Evolutionary conservation across 2,797 vertebrate species (phyloP), one percentile per base, ranked within the genome.

Genomic region (Melanotaenia trifasciata): DNA sequence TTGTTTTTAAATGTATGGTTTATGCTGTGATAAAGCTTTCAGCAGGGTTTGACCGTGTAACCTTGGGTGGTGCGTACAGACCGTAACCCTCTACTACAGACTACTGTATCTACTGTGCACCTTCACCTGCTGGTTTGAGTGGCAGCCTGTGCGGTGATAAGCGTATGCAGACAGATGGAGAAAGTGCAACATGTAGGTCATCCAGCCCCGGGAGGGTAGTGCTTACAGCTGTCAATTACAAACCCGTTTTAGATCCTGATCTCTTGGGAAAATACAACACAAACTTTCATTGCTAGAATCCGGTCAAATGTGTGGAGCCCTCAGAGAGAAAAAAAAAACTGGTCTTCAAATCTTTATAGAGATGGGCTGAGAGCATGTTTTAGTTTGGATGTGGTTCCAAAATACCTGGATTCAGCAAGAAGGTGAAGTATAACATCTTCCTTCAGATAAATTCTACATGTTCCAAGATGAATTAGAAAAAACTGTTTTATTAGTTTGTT

Each of bases 121-220:
- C 0, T 28, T 80, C 80, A 85, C 90, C 90, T 84, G 87, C 91
- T 88, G 89, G 30, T 87, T 82, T 84, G 90, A 92, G 78, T 87
- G 89, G 86, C 91, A 83, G 88, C 80, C 79, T 73, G 81, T 67
- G 72, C 80, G 73, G 90, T 78, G 83, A 82, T 82, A 79, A 89
- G 79, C 57, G 78, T 77, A 80, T 67, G 80, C 83, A 76, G 79
- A 74, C 89, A 90, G 85, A 89, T 87, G 86, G 89, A 87, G 81
- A 54, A 76, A 84, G 79, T 71, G 64, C 67, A 91, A 82, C 87
- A 89, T 90, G 87, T 91, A 90, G 90, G 90, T 92, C 89, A 85
- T 70, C 45, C 67, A 67, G 82, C 81, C 78, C 84, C 75, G 0
- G 78, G 89, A 87, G 89, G 70, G 70, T 33, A 28, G 59, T 20